These are phyloP conservation scores for Lasioglossum oenotherae DNA, from an alignment of 2,888 invertebrate species.

Conservation along the genomic window DNA sequence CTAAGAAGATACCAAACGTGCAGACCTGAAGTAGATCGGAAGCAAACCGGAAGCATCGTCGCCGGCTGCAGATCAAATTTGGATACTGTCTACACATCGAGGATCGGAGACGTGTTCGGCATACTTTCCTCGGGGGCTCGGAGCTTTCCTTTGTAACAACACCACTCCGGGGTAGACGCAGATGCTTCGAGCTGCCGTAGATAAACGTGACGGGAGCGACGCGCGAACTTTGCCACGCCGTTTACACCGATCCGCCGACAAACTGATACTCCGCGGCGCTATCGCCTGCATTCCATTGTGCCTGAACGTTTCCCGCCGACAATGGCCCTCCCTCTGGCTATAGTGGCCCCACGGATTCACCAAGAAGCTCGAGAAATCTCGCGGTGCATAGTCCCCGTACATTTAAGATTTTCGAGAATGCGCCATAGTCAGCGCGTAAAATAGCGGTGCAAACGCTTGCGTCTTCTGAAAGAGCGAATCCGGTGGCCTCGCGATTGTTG, in stretches of 20 bases:
- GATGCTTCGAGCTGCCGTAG: conserved; percentile 4
- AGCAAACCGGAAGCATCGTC: background rate
- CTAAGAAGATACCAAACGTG: no score
- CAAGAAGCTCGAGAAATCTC: background rate
- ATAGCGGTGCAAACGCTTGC: background rate
- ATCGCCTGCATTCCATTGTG: conserved; percentile 36
- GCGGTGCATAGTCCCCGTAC: background rate
- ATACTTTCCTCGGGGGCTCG: background rate
- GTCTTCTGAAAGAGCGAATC: conserved; percentile 10
- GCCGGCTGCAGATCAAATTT: conserved; percentile 1
- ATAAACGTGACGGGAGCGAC: conserved; percentile 18
- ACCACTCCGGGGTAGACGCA: background rate
- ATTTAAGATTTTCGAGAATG: conserved; percentile 46
- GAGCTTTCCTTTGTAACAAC: conserved; percentile 3
- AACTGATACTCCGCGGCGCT: conserved; percentile 29
- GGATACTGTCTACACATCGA: background rate
- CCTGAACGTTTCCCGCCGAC: conserved; percentile 35
- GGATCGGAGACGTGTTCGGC: background rate
- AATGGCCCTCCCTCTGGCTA: conserved; percentile 25
- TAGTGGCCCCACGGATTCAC: background rate
- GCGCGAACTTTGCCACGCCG: conserved; percentile 21
- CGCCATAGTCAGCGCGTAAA: conserved; percentile 18
- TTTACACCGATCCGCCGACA: conserved; percentile 38
- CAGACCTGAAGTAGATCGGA: background rate
- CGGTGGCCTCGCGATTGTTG: background rate